Evolutionary conservation across 2,797 vertebrate species (phyloP), one percentile per base, ranked within the genome.

Genomic region (Phrynocephalus forsythii): DNA sequence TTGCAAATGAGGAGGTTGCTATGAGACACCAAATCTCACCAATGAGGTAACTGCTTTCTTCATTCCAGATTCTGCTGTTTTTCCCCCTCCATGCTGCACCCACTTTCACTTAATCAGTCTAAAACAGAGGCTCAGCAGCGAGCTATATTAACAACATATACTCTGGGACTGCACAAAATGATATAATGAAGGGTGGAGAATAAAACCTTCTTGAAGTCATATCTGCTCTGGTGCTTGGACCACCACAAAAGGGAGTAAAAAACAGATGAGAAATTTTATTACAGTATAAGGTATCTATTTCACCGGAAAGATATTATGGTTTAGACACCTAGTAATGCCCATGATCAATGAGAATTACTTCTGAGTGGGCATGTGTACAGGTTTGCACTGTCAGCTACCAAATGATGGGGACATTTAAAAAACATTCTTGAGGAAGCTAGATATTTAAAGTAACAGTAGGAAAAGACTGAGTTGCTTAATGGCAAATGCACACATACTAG

Each of bases 21-120:
- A 16, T 1, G 0, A 9, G 81, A 89, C 11, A 91, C 60, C 8
- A 0, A 3, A 77, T 10, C 72, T 33, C 79, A 88, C 6, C 71
- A 76, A 6, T 33, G 72, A 50, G 28, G 6, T 86, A 24, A 16
- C 71, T 80, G 56, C 8, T 89, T 84, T 67, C 80, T 77, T 11
- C 8, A 84, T 0, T 8, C 77, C 89, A 52, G 88, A 1, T 90
- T 83, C 73, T 0, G 0, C 1, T 90, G n/a, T 48, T 22, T 24
- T 76, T 48, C 9, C 73, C 73, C 69, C 80, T 72, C 24, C 28
- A 67, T 3, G 13, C 38, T 87, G 52, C 66, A 82, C 11, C 9
- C 69, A 79, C 50, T 15, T 90, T 88, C 4, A 26, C 16, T 83
- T 87, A 18, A 79, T 79, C 82, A 80, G 11, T 87, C 89, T 82